Evolutionary conservation across 53 echinoderm and acorn worm genomes (phyloP).

Genomic region (Luidia sarsii): DNA sequence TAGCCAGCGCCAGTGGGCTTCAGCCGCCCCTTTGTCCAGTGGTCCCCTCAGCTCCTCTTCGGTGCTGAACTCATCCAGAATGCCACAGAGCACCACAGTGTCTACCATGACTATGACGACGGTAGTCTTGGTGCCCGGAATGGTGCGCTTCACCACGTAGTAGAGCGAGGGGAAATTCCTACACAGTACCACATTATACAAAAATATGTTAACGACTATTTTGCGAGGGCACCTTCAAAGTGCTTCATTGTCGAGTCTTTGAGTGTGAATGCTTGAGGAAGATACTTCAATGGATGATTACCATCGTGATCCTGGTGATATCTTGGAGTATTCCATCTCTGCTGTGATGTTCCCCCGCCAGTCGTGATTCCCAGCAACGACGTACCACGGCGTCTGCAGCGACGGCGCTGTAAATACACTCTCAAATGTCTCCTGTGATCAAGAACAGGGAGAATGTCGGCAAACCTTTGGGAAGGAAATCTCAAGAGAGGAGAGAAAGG

Average conservation of each 20-base stretch:
- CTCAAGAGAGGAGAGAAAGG: no score
- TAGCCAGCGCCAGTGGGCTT: conserved; percentile 81
- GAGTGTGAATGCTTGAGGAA: no score
- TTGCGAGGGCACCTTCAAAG: no score
- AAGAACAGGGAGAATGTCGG: no score
- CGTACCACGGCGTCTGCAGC: conserved; percentile 88
- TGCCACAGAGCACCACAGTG: conserved; percentile 80
- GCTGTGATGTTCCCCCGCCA: conserved; percentile 81
- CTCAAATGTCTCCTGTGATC: conserved; percentile 78
- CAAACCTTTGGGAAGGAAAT: no score
- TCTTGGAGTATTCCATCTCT: conserved; percentile 83
- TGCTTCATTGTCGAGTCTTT: no score
- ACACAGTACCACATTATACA: no score
- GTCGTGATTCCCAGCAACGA: conserved; percentile 94
- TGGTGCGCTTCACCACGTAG: conserved; percentile 64
- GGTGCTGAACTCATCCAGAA: conserved; percentile 61
- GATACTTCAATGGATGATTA: no score
- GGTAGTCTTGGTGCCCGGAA: conserved; percentile 64
- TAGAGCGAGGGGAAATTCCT: conserved; percentile 87
- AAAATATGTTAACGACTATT: no score
- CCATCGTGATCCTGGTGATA: no score
- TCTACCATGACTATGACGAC: conserved; percentile 87
- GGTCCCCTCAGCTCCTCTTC: conserved; percentile 67
- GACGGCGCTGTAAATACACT: conserved; percentile 80
- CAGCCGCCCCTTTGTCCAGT: conserved; percentile 52